A percentile compares a stretch with the other conserved stretches of the same genome.
phyloP scores from a whole-genome alignment of 1,140 invertebrate species.

The Aphelenchoides avenae region DNA sequence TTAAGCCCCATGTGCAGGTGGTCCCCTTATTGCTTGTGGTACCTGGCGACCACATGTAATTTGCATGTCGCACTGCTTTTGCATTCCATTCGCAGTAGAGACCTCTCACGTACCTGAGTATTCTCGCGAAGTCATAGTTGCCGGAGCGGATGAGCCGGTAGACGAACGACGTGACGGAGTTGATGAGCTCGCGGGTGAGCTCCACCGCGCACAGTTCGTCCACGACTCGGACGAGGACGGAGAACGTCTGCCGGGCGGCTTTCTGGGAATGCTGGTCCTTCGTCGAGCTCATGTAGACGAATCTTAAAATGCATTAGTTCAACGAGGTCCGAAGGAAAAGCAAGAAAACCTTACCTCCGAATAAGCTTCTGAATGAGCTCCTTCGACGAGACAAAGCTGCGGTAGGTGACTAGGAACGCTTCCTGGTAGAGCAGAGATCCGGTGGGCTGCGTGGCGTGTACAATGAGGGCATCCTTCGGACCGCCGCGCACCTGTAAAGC shows the following conservation, averaged over 20 bases:
- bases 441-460: conserved; percentile 48
- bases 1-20: no score
- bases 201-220: conserved; percentile 49
- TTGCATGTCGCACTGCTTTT: no score
- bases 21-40: no score
- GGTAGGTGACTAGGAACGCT: conserved; percentile 51
- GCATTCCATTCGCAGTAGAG: no score
- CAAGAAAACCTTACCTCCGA: conserved; percentile 29
- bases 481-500: conserved; percentile 46
- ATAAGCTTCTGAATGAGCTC: conserved; percentile 52
- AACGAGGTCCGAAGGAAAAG: background rate
- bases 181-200: conserved; percentile 35
- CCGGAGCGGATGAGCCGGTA: conserved; percentile 43
- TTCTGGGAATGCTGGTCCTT: conserved; percentile 25
- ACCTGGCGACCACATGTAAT: no score
- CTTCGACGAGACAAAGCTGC: conserved; percentile 46
- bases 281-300: conserved; percentile 41
- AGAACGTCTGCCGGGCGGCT: conserved; percentile 49
- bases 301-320: conserved; percentile 28
- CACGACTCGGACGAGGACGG: conserved; percentile 47
- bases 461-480: conserved; percentile 49
- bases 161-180: conserved; percentile 45
- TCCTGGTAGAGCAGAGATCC: conserved; percentile 53
- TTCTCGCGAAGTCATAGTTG: conserved; percentile 42
- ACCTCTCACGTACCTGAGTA: conserved; percentile 47